Percentiles rank a stretch among this genome's conserved stretches.
phyloP scores from a whole-genome alignment of 2,888 invertebrate species.

The Teleogryllus oceanicus region DNA sequence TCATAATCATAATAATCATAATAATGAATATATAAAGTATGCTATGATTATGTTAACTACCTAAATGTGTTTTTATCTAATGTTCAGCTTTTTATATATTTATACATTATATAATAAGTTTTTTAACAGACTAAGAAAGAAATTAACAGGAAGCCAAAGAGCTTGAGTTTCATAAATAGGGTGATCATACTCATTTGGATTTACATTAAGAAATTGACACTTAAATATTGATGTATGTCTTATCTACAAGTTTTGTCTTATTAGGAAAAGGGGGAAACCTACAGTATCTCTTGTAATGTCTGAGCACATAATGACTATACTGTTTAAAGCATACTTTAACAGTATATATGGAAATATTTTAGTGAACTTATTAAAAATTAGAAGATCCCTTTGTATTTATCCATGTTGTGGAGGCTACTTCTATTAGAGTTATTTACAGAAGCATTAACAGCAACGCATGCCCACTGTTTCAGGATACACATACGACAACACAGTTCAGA shows the following conservation, averaged over 20 bases:
- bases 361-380: background rate
- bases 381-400: background rate
- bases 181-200: slow-evolving; percentile 27
- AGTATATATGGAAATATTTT: background rate
- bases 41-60: slow-evolving; percentile 37
- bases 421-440: background rate
- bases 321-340: background rate
- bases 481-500: slow-evolving; percentile 3
- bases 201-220: slow-evolving; percentile 9
- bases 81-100: slow-evolving; percentile 36
- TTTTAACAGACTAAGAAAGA: slow-evolving; percentile 38
- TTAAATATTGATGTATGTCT: background rate
- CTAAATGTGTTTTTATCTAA: slow-evolving; percentile 35
- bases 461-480: slow-evolving; percentile 2
- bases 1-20: slow-evolving; percentile 30
- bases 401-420: background rate
- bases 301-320: background rate
- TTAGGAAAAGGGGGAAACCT: slow-evolving; percentile 11
- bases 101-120: slow-evolving; percentile 35
- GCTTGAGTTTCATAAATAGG: slow-evolving; percentile 30
- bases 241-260: background rate
- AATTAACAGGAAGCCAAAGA: slow-evolving; percentile 35
- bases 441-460: background rate
- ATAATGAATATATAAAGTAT: slow-evolving; percentile 37
- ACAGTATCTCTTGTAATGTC: background rate